Evolutionary conservation across 2,888 invertebrate species (phyloP).

Genomic region (Drosophila niveifrons): DNA sequence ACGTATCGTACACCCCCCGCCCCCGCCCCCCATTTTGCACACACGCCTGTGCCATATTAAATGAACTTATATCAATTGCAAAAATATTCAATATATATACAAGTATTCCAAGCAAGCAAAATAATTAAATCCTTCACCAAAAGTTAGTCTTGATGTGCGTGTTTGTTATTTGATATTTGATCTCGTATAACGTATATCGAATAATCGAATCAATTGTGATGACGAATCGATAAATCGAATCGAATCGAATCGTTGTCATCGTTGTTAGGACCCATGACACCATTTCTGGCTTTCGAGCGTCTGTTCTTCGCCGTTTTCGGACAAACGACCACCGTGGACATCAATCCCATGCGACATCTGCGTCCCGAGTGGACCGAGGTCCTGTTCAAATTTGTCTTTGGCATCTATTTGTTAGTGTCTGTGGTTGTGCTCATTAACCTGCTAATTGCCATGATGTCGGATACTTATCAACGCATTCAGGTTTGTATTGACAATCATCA

Average conservation of each 20-base stretch:
- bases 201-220: background rate
- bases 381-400: constrained; percentile 96
- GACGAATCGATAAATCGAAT: background rate
- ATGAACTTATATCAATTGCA: constrained; percentile 17
- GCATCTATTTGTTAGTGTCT: constrained; percentile 98
- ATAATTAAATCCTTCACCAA: constrained; percentile 29
- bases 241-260: background rate
- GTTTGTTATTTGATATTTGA: constrained; percentile 7
- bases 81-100: constrained; percentile 7
- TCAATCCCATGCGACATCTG: constrained; percentile 90
- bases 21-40: constrained; percentile 56
- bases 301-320: constrained; percentile 99
- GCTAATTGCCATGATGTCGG: constrained; percentile 99
- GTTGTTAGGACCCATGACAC: constrained; percentile 89
- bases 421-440: constrained; percentile 99
- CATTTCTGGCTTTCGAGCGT: constrained; percentile 97
- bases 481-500: constrained; percentile 88
- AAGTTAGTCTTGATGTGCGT: constrained; percentile 43
- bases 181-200: constrained; percentile 17
- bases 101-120: constrained; percentile 29
- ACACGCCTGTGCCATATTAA: constrained; percentile 71
- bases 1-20: constrained; percentile 41
- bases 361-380: constrained; percentile 94
- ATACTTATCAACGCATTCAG: constrained; percentile 99
- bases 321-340: constrained; percentile 94